These are phyloP conservation scores for Dryobotodes eremita DNA, from an alignment of 2,888 invertebrate species.

Conservation along the genomic window DNA sequence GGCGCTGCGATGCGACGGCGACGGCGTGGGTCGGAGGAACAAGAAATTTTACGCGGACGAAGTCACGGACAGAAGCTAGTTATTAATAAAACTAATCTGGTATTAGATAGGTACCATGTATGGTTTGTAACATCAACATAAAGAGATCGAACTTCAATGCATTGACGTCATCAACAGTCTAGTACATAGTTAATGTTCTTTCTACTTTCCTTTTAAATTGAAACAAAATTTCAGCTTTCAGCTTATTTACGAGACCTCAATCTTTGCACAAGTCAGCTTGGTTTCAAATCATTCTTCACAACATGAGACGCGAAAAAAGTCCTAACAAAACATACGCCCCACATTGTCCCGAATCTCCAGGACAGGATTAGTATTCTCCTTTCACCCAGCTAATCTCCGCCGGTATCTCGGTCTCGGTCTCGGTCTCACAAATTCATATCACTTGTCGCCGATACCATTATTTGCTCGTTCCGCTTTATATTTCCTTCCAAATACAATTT, in stretches of 20 bases:
- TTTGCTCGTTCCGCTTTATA: conserved; percentile 49
- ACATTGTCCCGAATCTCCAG: conserved; percentile 14
- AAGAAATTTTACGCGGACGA: no score
- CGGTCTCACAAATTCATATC: conserved; percentile 36
- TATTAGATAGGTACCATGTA: no score
- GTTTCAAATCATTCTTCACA: conserved; percentile 12
- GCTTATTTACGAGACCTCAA: background rate
- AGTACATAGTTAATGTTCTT: no score
- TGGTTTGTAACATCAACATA: no score
- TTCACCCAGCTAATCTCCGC: conserved; percentile 41
- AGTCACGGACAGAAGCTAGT: no score
- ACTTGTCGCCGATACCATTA: conserved; percentile 59
- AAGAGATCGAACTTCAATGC: no score
- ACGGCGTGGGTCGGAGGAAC: no score
- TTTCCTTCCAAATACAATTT: conserved; percentile 19
- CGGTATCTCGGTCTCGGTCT: conserved; percentile 42
- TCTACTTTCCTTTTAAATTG: no score
- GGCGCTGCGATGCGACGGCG: no score
- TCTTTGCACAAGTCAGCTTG: background rate
- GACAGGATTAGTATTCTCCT: conserved; percentile 38
- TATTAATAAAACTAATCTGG: background rate
- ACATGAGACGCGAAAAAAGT: conserved; percentile 11
- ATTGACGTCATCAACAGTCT: no score
- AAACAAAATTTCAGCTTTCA: background rate
- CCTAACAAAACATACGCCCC: conserved; percentile 5